These are phyloP conservation scores for Cheilosia vulpina DNA, from an alignment of 2,888 invertebrate genomes.

Conservation along the genomic window DNA sequence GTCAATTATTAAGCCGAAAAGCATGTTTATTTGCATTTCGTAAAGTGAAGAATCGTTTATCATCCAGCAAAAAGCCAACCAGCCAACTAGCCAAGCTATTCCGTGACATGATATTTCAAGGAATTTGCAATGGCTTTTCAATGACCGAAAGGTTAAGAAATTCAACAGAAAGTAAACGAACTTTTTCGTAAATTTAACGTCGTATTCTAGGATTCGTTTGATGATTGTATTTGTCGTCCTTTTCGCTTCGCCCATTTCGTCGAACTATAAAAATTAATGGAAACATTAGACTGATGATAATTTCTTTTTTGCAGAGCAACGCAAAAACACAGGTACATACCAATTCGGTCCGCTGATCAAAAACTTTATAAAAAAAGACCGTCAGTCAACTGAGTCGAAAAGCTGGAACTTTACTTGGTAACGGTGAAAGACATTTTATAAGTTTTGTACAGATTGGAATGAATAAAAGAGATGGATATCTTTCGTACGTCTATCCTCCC, in stretches of 20 bases:
- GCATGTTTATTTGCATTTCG: constrained; percentile 93
- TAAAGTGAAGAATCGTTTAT: constrained; percentile 88
- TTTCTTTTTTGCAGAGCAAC: no score
- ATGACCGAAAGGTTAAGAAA: constrained; percentile 79
- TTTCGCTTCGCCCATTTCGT: constrained; percentile 1
- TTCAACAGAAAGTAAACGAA: constrained; percentile 79
- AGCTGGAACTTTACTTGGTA: no score
- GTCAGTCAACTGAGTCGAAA: no score
- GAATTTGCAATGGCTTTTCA: constrained; percentile 80
- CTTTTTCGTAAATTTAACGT: constrained; percentile 79
- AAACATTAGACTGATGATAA: no score
- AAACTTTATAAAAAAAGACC: no score
- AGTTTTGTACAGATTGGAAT: no score
- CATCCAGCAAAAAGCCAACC: constrained; percentile 91
- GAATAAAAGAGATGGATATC: no score
- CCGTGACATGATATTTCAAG: constrained; percentile 93
- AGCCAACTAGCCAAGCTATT: constrained; percentile 91
- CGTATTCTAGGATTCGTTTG: constrained; percentile 77
- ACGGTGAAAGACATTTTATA: no score
- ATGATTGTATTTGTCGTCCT: background rate
- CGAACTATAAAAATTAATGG: background rate
- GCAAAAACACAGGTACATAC: no score
- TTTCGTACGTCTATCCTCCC: no score
- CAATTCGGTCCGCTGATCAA: no score
- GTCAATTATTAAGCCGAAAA: constrained; percentile 91